These are phyloP conservation scores for Hermaeophaga mercurialis DNA, from an alignment of 2,888 invertebrate species.

Conservation along the genomic window DNA sequence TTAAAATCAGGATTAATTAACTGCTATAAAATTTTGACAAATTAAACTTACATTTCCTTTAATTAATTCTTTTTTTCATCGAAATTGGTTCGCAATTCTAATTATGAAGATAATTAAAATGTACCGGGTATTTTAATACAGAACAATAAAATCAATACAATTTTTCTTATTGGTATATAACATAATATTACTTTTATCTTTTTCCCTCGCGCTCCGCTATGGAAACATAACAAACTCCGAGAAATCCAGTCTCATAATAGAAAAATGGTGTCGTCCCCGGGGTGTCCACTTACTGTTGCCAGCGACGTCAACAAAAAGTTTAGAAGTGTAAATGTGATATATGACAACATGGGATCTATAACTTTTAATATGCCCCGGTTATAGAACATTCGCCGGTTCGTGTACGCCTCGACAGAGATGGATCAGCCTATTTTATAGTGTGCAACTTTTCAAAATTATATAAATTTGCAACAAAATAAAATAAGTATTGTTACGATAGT, in stretches of 20 bases:
- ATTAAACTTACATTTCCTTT: not conserved
- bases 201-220: not conserved
- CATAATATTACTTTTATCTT: too few species aligned
- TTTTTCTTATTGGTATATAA: too few species aligned
- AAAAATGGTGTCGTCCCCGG: slow-evolving; percentile 28
- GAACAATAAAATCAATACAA: too few species aligned
- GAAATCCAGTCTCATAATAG: slow-evolving; percentile 22
- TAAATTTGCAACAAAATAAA: too few species aligned
- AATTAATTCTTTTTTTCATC: not conserved
- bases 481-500: too few species aligned
- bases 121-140: too few species aligned
- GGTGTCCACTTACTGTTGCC: slow-evolving; percentile 21
- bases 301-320: slow-evolving; percentile 27
- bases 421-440: not conserved
- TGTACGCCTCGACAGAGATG: not conserved
- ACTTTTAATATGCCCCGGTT: slow-evolving; percentile 39
- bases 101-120: too few species aligned
- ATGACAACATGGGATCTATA: slow-evolving; percentile 40
- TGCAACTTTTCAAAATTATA: not conserved
- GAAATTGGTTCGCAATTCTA: not conserved
- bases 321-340: slow-evolving; percentile 38
- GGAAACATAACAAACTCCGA: slow-evolving; percentile 5
- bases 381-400: slow-evolving; percentile 30
- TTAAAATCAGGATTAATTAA: not conserved
- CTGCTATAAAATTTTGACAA: not conserved